phyloP scores from a whole-genome alignment of 2,113 vertebrate species.

The Ovibos moschatus region DNA sequence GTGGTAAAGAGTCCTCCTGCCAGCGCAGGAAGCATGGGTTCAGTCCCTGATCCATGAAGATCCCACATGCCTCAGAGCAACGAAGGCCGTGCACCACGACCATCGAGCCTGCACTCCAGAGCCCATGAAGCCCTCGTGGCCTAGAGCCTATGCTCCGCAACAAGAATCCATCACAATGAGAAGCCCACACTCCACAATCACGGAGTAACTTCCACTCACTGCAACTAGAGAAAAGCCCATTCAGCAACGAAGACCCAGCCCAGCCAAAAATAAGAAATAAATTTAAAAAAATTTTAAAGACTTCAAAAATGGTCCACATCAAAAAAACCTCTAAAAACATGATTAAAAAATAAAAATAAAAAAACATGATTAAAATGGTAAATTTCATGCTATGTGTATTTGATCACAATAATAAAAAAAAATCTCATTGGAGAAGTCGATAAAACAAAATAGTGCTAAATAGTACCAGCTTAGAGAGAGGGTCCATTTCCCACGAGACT shows the following conservation, averaged over 20 bases:
- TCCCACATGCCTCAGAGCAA: background rate
- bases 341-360: background rate
- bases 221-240: background rate
- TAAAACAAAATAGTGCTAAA: background rate
- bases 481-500: accelerated
- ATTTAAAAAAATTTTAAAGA: background rate
- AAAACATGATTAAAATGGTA: background rate
- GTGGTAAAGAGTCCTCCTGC: background rate
- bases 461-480: background rate
- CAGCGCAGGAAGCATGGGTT: background rate
- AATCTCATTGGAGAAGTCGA: background rate
- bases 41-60: background rate
- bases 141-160: background rate
- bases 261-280: background rate
- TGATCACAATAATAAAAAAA: background rate
- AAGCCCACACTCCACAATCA: background rate
- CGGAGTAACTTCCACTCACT: background rate
- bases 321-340: background rate
- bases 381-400: background rate
- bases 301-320: background rate
- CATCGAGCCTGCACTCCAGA: background rate
- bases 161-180: background rate
- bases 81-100: background rate
- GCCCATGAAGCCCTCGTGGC: background rate
- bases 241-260: background rate